Evolutionary conservation across 2,888 invertebrate species (phyloP).

Genomic region (Mesodorylaimus sp.): DNA sequence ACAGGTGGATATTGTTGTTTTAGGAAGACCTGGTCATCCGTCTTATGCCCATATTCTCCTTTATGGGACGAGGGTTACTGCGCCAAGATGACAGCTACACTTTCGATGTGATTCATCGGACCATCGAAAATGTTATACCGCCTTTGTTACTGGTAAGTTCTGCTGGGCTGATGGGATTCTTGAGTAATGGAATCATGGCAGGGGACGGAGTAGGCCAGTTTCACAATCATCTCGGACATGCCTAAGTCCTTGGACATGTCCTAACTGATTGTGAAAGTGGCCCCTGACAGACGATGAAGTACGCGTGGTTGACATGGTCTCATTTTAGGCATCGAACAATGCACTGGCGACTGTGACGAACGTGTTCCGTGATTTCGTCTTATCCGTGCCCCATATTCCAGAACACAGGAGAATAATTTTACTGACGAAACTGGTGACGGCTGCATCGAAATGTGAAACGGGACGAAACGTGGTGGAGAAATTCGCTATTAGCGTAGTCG

Average conservation of each 20-base stretch:
- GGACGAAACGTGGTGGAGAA: neutral
- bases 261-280: too few relatives aligned
- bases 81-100: conserved; percentile 85
- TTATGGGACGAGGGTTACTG: conserved; percentile 80
- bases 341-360: too few relatives aligned
- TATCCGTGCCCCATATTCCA: conserved; percentile 1
- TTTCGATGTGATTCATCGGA: conserved; percentile 72
- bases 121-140: conserved; percentile 72
- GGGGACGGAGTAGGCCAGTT: too few relatives aligned
- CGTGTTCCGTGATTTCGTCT: conserved; percentile 7
- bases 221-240: too few relatives aligned
- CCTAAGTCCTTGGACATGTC: neutral
- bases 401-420: conserved; percentile 1
- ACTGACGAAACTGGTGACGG: neutral
- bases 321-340: too few relatives aligned
- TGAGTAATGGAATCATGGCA: too few relatives aligned
- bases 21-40: conserved; percentile 60
- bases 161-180: neutral
- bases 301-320: too few relatives aligned
- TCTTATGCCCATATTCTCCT: conserved; percentile 89
- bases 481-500: neutral
- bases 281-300: too few relatives aligned
- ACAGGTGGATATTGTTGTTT: neutral
- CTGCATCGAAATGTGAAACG: neutral
- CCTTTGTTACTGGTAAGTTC: conserved; percentile 45